Conservation (phyloP, 2,888 invertebrate species). For the Belgica antarctica region DNA sequence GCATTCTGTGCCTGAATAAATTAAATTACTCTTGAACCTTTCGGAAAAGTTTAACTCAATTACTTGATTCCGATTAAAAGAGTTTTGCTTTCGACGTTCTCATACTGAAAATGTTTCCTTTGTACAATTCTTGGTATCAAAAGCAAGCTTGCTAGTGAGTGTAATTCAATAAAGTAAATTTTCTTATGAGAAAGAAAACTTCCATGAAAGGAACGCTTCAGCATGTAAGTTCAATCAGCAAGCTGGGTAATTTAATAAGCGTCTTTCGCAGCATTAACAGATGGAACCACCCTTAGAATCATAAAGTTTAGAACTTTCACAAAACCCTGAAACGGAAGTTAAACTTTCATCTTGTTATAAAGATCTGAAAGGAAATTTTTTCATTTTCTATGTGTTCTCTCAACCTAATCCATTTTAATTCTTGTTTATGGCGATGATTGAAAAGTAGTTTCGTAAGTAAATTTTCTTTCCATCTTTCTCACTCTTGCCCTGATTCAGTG, state of each 20-base stretch:
- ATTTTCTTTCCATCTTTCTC: not conserved
- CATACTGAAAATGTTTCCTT: not conserved
- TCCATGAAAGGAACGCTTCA: not conserved
- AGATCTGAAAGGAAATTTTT: constrained; percentile 14
- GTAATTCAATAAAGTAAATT: constrained; percentile 11
- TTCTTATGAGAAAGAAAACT: not conserved
- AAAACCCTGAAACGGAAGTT: not conserved
- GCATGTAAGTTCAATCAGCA: not conserved
- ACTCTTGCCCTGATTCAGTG: not conserved
- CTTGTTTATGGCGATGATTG: constrained; percentile 44
- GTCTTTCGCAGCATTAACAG: no score
- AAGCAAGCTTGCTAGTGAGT: not conserved
- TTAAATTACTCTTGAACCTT: not conserved
- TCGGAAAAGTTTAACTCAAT: constrained; percentile 8
- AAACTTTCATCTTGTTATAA: not conserved
- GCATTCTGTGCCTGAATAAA: not conserved
- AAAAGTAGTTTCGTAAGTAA: constrained; percentile 31
- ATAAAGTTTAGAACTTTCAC: not conserved
- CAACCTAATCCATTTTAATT: constrained; percentile 40
- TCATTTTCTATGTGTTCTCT: constrained; percentile 2
- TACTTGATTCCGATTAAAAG: constrained; percentile 1
- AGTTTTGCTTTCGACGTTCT: not conserved
- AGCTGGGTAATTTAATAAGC: no score
- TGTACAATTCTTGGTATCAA: no score
- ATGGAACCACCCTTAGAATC: not conserved